Conservation (phyloP, 2,113 vertebrate species). For the Brachionichthys hirsutus region DNA sequence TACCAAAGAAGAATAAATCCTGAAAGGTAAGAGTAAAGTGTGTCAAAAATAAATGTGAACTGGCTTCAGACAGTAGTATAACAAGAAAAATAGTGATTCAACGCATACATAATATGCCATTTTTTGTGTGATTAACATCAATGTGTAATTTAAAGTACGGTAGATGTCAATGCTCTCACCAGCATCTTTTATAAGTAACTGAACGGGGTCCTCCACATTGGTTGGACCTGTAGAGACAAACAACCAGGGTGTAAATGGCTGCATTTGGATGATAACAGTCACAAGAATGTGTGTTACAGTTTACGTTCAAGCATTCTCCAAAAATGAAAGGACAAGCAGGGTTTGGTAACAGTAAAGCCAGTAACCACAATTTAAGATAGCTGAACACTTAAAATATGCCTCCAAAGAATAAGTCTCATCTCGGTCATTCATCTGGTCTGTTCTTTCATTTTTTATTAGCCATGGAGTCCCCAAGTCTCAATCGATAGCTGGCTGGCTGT, state of each 20-base stretch:
- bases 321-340: no score
- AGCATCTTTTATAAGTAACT: conserved; percentile 94
- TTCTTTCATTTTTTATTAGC: conserved; percentile 13
- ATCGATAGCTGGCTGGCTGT: conserved; percentile 48
- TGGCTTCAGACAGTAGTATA: no score
- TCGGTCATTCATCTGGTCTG: conserved; percentile 13
- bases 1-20: conserved; percentile 34
- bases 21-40: background rate
- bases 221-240: conserved; percentile 79
- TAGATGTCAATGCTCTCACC: conserved; percentile 72
- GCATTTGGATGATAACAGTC: no score
- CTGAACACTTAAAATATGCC: background rate
- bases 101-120: no score
- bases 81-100: no score
- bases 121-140: no score
- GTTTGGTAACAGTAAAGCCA: background rate
- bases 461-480: conserved; percentile 25
- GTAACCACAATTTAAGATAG: background rate
- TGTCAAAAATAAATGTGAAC: background rate
- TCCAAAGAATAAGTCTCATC: conserved; percentile 6
- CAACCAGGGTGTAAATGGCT: background rate
- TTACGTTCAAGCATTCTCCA: no score
- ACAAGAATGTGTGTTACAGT: no score
- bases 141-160: no score
- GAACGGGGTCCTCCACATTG: conserved; percentile 85